Base-by-base conservation (phyloP, 1,140 invertebrate genomes). In the Adoxophyes honmai region DNA sequence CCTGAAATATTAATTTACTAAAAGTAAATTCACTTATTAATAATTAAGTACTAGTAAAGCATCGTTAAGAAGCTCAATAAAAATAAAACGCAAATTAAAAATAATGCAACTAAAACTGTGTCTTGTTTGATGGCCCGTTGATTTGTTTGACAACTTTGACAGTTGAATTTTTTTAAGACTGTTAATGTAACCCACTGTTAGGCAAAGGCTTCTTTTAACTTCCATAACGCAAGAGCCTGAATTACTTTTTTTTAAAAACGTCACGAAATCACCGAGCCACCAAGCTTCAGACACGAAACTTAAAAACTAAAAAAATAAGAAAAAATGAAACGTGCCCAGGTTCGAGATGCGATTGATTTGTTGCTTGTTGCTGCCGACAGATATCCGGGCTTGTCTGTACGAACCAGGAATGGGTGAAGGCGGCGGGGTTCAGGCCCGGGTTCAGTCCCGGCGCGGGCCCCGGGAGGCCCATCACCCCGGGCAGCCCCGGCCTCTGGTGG, bases 381-480 rank as follows among this genome's bases (percentile, higher is more conserved):
- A 96, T 92, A 92, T 96, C 94, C 92, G 91, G 90, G 70, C 94
- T 94, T 91, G 95, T 84, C 88, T 90, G 95, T 94, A 96, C 95
- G 92, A 96, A 96, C 95, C 95, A 96, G 90, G 95, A 96, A 92
- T 96, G 95, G 78, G 94, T 94, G 91, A 96, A 96, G 75, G 94
- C 93, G 75, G 94, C 93, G 75, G 92, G 90, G 73, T 89, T 90
- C 18, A 88, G 76, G 61, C 82, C 82, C 18, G 82, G 85, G 63
- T 85, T 88, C 60, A 86, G 78, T 52, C 81, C 85, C 4, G 85
- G 74, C 71, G 90, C 82, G 0, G 81, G 81, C 70, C 92, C 91
- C 66, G 91, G 76, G n/a, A 91, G 88, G 42, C 91, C 91, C 90
- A 91, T 91, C 64, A 89, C 86, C 51, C 91, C 91, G 52, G 93